Percentiles rank a stretch among this genome's conserved stretches.
These are phyloP conservation scores for Silurus meridionalis DNA, from an alignment of 2,113 vertebrate genomes.

Conservation along the genomic window DNA sequence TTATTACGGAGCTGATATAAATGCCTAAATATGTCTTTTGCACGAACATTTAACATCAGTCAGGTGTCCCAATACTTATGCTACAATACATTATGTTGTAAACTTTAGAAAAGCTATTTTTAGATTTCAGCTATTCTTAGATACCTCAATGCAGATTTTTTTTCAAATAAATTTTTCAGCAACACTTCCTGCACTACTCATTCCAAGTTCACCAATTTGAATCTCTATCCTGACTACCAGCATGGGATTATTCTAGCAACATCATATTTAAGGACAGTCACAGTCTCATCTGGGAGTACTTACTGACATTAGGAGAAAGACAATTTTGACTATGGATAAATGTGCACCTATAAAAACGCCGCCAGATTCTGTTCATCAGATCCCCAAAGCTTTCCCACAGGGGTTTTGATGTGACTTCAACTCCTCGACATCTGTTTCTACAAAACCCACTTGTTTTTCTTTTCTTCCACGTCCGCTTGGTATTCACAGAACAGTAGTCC, in stretches of 20 bases:
- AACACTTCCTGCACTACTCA: not conserved
- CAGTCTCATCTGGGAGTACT: constrained; percentile 1
- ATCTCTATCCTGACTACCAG: not conserved
- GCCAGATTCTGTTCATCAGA: constrained; percentile 32
- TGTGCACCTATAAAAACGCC: constrained; percentile 19
- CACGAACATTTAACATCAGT: too few species aligned
- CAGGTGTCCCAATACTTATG: too few species aligned
- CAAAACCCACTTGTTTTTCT: constrained; percentile 16
- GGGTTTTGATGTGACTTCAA: constrained; percentile 12
- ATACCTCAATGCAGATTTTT: not conserved
- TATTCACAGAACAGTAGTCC: constrained; percentile 25
- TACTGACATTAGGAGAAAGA: not conserved
- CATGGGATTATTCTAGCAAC: not conserved
- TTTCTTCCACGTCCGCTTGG: constrained; percentile 33
- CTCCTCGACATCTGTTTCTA: constrained; percentile 38
- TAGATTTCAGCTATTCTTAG: too few species aligned
- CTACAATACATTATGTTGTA: too few species aligned
- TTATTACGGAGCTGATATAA: too few species aligned
- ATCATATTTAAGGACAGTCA: not conserved
- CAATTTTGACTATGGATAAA: not conserved
- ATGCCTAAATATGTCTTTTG: too few species aligned
- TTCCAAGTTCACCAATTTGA: not conserved
- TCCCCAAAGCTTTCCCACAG: not conserved
- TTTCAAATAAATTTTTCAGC: not conserved
- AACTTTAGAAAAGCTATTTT: too few species aligned